These are phyloP conservation scores for Drosophila siamana DNA, from an alignment of 2,888 invertebrate species.

Conservation along the genomic window DNA sequence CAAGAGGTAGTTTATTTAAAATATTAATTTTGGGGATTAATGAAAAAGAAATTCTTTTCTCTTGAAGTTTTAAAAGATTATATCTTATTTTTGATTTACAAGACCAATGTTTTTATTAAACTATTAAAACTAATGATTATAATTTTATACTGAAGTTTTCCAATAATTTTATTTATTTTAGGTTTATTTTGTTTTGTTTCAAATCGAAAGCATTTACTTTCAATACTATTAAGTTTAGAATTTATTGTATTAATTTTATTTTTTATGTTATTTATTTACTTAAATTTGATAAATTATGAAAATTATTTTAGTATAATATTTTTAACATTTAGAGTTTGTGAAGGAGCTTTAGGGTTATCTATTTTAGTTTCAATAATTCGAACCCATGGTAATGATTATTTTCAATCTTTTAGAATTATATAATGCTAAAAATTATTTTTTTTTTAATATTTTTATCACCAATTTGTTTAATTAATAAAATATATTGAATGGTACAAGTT, in stretches of 20 bases:
- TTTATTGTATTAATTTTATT: conserved; percentile 87
- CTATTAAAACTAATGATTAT: conserved; percentile 88
- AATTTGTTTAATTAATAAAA: conserved; percentile 86
- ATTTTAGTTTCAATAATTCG: conserved; percentile 87
- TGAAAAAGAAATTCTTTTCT: conserved; percentile 86
- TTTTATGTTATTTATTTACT: conserved; percentile 83
- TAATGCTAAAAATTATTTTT: conserved; percentile 87
- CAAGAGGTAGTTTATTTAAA: conserved; percentile 89
- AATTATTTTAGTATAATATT: conserved; percentile 87
- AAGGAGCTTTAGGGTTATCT: conserved; percentile 88
- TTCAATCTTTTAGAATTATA: conserved; percentile 87
- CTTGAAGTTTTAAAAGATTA: conserved; percentile 87
- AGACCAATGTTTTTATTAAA: conserved; percentile 89
- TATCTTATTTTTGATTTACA: conserved; percentile 88
- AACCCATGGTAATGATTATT: conserved; percentile 88
- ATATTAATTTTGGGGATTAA: conserved; percentile 91
- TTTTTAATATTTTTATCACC: conserved; percentile 86
- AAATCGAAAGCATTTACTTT: conserved; percentile 87
- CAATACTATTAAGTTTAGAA: conserved; percentile 88
- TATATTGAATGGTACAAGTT: conserved; percentile 87
- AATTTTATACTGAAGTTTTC: conserved; percentile 84
- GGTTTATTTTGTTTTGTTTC: conserved; percentile 87
- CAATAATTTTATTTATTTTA: conserved; percentile 86
- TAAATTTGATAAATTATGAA: conserved; percentile 86
- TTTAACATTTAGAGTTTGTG: conserved; percentile 89